phyloP scores from a whole-genome alignment of 2,888 invertebrate genomes.

The Heliconius sara region DNA sequence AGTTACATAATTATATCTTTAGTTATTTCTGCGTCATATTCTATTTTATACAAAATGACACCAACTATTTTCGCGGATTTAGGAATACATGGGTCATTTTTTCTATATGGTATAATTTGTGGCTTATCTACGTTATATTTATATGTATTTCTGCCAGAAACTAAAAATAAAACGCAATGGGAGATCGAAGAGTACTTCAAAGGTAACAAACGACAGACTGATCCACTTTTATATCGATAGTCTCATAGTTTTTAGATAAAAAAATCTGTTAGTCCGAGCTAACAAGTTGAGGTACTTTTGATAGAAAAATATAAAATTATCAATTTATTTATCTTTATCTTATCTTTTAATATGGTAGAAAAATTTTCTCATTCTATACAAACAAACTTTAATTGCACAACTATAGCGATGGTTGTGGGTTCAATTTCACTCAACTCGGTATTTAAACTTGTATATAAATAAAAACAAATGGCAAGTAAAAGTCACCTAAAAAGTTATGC shows the following conservation, averaged over 20 bases:
- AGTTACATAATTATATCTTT: slow-evolving; percentile 56
- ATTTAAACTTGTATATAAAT: too few species aligned
- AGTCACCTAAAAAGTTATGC: too few species aligned
- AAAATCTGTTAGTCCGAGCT: neutral
- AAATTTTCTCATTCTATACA: neutral
- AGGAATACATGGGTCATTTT: slow-evolving; percentile 60
- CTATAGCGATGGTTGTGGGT: too few species aligned
- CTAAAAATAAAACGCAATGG: slow-evolving; percentile 53
- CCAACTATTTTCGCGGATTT: slow-evolving; percentile 58
- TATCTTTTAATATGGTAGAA: neutral
- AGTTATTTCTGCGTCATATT: slow-evolving; percentile 56
- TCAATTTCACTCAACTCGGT: too few species aligned
- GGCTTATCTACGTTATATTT: slow-evolving; percentile 48
- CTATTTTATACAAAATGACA: slow-evolving; percentile 60
- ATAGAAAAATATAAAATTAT: too few species aligned
- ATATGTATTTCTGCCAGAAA: slow-evolving; percentile 53
- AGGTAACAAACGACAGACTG: neutral
- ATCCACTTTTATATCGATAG: slow-evolving; percentile 11
- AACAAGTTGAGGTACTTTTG: too few species aligned
- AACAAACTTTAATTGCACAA: too few species aligned
- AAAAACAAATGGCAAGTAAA: too few species aligned
- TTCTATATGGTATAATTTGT: slow-evolving; percentile 51
- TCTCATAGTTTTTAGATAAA: neutral
- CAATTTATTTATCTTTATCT: neutral
- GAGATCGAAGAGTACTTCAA: slow-evolving; percentile 52